These are phyloP conservation scores for Syngnathus rostellatus DNA, from an alignment of 2,797 vertebrate genomes.

Conservation along the genomic window DNA sequence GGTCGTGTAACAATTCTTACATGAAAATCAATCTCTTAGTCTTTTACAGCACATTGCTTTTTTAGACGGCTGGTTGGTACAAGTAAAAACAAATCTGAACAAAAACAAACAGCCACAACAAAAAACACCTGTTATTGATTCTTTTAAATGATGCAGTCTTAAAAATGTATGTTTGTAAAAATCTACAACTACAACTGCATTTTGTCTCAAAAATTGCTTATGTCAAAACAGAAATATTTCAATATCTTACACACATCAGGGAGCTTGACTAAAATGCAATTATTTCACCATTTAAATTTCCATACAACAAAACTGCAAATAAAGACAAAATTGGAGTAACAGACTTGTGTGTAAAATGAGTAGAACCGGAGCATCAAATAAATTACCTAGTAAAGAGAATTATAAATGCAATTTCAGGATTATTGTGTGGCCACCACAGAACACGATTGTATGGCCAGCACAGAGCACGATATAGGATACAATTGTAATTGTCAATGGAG, in stretches of 20 bases:
- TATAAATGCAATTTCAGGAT: background rate
- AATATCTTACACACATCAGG: constrained; percentile 74
- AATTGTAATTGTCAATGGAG: constrained; percentile 8
- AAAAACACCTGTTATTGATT: constrained; percentile 2
- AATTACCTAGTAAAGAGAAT: background rate
- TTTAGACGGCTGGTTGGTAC: constrained; percentile 85
- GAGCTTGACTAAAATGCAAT: constrained; percentile 81
- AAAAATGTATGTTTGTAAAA: constrained; percentile 78
- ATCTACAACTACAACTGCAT: constrained; percentile 86
- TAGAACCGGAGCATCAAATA: background rate
- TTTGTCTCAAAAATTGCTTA: constrained; percentile 67
- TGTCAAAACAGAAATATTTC: constrained; percentile 58
- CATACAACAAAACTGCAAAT: constrained; percentile 59
- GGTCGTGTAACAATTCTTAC: constrained; percentile 85
- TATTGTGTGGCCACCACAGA: constrained; percentile 8
- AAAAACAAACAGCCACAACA: constrained; percentile 29
- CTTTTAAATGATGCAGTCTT: constrained; percentile 63
- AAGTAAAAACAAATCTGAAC: constrained; percentile 78
- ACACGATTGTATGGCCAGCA: constrained; percentile 3
- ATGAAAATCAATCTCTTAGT: constrained; percentile 80
- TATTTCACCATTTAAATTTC: constrained; percentile 82
- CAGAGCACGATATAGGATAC: background rate
- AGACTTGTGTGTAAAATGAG: constrained; percentile 41
- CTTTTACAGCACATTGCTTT: constrained; percentile 71
- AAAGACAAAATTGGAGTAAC: constrained; percentile 45